Conservation (phyloP, 1,140 invertebrate species). For the Drosophila persimilis region DNA sequence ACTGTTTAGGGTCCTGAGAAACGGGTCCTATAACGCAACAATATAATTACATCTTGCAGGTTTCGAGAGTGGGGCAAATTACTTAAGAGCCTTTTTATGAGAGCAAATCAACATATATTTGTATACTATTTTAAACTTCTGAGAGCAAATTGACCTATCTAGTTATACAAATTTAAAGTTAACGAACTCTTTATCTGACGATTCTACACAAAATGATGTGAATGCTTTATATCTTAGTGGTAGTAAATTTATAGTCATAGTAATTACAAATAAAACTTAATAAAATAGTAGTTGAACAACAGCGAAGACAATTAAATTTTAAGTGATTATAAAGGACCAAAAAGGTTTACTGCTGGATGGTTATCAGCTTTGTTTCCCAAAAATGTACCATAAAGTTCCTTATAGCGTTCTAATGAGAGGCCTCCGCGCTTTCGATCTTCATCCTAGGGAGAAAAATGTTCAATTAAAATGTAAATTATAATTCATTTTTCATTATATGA, state of each 20-base stretch:
- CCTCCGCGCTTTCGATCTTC: slow-evolving; percentile 91
- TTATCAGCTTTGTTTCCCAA: slow-evolving; percentile 90
- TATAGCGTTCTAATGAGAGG: slow-evolving; percentile 89
- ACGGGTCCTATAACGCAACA: slow-evolving; percentile 74
- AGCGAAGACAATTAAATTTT: slow-evolving; percentile 79
- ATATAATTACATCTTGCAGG: slow-evolving; percentile 56
- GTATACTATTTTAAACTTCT: slow-evolving; percentile 57
- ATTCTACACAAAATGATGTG: slow-evolving; percentile 77
- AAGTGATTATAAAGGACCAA: slow-evolving; percentile 87
- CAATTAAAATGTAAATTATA: not conserved
- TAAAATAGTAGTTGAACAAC: slow-evolving; percentile 82
- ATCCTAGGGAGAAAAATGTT: slow-evolving; percentile 84
- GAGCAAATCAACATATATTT: slow-evolving; percentile 57
- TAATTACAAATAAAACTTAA: slow-evolving; percentile 79
- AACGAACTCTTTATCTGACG: slow-evolving; percentile 73
- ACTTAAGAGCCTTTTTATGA: slow-evolving; percentile 61
- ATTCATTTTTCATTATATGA: slow-evolving; percentile 66
- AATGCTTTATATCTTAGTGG: slow-evolving; percentile 67
- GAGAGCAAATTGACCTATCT: slow-evolving; percentile 70
- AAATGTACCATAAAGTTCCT: slow-evolving; percentile 92
- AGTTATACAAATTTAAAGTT: slow-evolving; percentile 65
- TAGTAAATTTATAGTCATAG: slow-evolving; percentile 76
- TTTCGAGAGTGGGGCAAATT: slow-evolving; percentile 64
- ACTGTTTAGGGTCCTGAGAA: too few species aligned
- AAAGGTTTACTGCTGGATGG: slow-evolving; percentile 89